phyloP scores from a whole-genome alignment of 2,888 invertebrate species.

The Xanthia icteritia region DNA sequence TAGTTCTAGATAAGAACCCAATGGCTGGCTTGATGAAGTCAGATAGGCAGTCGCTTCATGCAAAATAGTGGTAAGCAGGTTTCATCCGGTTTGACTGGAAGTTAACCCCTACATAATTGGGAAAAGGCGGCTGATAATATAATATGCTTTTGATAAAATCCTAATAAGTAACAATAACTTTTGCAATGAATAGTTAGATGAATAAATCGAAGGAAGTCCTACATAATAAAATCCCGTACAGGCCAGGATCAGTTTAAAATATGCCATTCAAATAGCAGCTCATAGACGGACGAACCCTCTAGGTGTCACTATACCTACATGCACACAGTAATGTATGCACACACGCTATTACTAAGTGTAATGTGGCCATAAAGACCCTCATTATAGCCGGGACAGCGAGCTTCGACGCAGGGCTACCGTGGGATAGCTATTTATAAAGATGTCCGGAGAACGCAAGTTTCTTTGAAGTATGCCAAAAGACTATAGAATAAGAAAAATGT shows the following conservation, averaged over 20 bases:
- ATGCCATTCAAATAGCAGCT: neutral
- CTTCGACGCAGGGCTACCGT: conserved; percentile 43
- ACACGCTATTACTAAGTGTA: conserved; percentile 50
- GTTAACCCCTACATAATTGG: too few relatives aligned
- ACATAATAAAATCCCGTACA: neutral
- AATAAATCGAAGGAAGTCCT: neutral
- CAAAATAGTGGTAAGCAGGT: neutral
- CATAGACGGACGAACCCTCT: conserved; percentile 3
- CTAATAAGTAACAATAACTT: neutral
- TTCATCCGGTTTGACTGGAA: neutral
- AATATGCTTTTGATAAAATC: neutral
- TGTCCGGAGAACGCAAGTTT: conserved; percentile 5
- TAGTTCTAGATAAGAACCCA: neutral
- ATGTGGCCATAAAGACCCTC: conserved; percentile 47
- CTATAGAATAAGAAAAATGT: neutral
- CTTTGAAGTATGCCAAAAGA: neutral
- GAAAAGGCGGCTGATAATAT: neutral
- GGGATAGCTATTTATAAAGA: neutral
- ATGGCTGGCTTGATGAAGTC: neutral
- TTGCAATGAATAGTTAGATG: too few relatives aligned
- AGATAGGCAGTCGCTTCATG: neutral
- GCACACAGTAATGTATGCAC: conserved; percentile 45
- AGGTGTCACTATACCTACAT: neutral
- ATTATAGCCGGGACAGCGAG: conserved; percentile 53
- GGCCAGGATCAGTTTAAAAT: neutral